phyloP scores from a whole-genome alignment of 2,113 vertebrate genomes.

The Globicephala melas region DNA sequence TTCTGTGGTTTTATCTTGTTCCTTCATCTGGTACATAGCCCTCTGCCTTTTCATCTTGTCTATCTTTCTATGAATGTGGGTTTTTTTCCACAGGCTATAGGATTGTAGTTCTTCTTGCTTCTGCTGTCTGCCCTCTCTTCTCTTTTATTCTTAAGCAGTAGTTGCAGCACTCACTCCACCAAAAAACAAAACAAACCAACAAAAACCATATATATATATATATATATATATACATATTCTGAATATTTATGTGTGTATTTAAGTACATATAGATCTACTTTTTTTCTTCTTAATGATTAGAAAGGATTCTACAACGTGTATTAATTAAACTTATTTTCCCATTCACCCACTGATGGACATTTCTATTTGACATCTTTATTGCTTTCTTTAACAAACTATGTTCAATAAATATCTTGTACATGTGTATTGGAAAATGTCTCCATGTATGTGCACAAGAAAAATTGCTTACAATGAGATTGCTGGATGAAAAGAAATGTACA shows the following conservation, averaged over 20 bases:
- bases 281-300: background rate
- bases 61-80: too few species aligned
- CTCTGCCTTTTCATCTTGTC: too few species aligned
- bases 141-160: background rate
- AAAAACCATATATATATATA: background rate
- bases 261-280: background rate
- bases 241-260: background rate
- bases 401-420: background rate
- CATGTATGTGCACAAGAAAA: background rate
- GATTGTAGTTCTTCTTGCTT: too few species aligned
- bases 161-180: background rate
- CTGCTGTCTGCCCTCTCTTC: background rate
- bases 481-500: background rate
- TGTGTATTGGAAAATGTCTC: background rate
- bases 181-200: background rate
- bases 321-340: background rate
- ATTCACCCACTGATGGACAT: background rate
- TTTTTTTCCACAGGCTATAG: too few species aligned
- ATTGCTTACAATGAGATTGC: background rate
- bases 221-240: background rate
- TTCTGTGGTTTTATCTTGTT: too few species aligned
- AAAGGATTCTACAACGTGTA: background rate
- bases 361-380: background rate
- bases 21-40: too few species aligned
- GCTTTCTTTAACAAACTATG: background rate